Conservation (phyloP, 2,888 invertebrate genomes). For the Torymus texanus region DNA sequence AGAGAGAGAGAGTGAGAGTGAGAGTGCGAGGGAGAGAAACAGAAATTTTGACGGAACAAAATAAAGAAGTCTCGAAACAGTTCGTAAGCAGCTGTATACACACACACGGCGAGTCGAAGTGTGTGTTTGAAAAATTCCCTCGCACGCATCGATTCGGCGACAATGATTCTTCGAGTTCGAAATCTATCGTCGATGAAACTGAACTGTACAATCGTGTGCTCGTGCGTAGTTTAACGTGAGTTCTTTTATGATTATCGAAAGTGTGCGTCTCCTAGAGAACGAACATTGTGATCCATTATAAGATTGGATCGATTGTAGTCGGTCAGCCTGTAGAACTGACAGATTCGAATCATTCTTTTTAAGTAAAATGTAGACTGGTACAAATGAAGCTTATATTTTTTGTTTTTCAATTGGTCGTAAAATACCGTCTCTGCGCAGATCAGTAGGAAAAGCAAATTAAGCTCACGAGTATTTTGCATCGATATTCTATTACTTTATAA, state of each 20-base stretch:
- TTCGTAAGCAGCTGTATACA: constrained; percentile 31
- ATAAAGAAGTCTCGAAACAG: constrained; percentile 20
- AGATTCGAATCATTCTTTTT: constrained; percentile 32
- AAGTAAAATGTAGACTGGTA: constrained; percentile 34
- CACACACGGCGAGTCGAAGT: constrained; percentile 14
- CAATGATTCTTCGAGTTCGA: constrained; percentile 22
- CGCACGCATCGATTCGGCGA: constrained; percentile 18
- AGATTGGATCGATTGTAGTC: constrained; percentile 40
- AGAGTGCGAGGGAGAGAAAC: constrained; percentile 35
- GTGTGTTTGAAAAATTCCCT: not conserved
- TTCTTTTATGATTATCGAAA: constrained; percentile 43
- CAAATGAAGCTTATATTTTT: constrained; percentile 38
- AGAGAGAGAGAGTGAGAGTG: constrained; percentile 23
- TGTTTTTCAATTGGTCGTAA: constrained; percentile 22
- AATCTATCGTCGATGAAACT: constrained; percentile 8
- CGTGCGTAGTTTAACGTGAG: constrained; percentile 36
- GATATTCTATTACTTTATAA: constrained; percentile 26
- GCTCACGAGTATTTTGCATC: constrained; percentile 39
- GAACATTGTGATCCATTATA: constrained; percentile 30
- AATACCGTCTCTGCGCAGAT: constrained; percentile 13
- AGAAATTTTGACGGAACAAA: constrained; percentile 19
- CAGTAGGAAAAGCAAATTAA: constrained; percentile 4
- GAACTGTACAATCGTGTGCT: constrained; percentile 47
- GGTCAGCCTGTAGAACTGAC: constrained; percentile 41
- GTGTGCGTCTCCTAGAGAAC: constrained; percentile 29